Evolutionary conservation across 1,140 invertebrate species (phyloP).

Genomic region (Schlechtendalia chinensis): DNA sequence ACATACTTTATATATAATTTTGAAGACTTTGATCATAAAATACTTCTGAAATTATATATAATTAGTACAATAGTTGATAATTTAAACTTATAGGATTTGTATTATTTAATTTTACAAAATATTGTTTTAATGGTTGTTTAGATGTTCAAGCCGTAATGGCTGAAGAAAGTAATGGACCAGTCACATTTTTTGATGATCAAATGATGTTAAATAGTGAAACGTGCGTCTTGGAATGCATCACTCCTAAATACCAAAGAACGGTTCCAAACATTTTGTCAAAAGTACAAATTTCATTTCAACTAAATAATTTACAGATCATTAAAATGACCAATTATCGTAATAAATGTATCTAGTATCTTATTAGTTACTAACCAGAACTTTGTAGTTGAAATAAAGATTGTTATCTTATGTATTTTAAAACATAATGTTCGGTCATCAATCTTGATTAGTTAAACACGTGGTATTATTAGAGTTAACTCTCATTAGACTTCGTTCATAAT

Average conservation of each 20-base stretch:
- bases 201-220: constrained; percentile 27
- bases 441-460: background rate
- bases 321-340: background rate
- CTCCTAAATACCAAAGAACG: constrained; percentile 20
- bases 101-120: background rate
- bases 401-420: too few relatives aligned
- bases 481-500: background rate
- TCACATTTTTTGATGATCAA: constrained; percentile 45
- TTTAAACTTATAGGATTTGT: too few relatives aligned
- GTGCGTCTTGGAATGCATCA: constrained; percentile 13
- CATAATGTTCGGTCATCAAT: background rate
- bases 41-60: too few relatives aligned
- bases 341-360: too few relatives aligned
- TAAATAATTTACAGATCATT: background rate
- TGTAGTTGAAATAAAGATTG: too few relatives aligned
- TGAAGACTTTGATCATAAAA: too few relatives aligned
- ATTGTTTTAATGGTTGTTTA: constrained; percentile 37
- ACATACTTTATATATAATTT: background rate
- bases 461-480: background rate
- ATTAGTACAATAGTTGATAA: too few relatives aligned
- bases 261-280: constrained; percentile 29
- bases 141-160: constrained; percentile 49
- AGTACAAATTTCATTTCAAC: background rate
- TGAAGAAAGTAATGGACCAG: constrained; percentile 35
- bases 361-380: too few relatives aligned